Conservation (phyloP, 2,113 vertebrate species). For the Brachyhypopomus occidentalis region DNA sequence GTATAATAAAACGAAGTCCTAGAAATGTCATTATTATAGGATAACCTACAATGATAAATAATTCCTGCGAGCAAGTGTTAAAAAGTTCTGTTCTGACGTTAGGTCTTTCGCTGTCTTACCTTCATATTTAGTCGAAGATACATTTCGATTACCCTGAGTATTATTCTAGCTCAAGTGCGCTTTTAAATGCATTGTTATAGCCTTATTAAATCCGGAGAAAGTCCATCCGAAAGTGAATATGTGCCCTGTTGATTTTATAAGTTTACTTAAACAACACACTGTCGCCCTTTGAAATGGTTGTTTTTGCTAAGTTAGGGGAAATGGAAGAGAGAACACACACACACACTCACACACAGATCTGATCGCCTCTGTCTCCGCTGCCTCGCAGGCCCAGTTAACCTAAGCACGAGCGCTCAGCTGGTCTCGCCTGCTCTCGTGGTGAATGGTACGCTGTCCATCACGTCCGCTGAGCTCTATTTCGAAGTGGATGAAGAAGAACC, state of each 20-base stretch:
- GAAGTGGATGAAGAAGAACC: conserved; percentile 97
- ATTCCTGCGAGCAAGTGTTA: too few species aligned
- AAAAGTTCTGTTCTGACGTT: too few species aligned
- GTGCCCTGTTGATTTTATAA: conserved; percentile 42
- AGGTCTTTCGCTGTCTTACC: too few species aligned
- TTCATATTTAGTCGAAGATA: too few species aligned
- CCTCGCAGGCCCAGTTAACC: conserved; percentile 86
- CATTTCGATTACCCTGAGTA: too few species aligned
- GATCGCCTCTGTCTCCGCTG: neutral
- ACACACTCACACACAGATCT: neutral
- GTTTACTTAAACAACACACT: conserved; percentile 47
- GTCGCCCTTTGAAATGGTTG: conserved; percentile 34
- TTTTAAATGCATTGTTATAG: too few species aligned
- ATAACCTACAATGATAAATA: too few species aligned
- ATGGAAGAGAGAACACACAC: neutral
- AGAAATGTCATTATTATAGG: too few species aligned
- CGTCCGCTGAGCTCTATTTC: conserved; percentile 93
- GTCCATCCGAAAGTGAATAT: conserved; percentile 26
- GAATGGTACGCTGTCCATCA: conserved; percentile 94
- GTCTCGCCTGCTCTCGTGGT: conserved; percentile 87
- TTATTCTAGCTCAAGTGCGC: too few species aligned
- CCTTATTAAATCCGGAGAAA: too few species aligned
- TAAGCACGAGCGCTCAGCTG: conserved; percentile 90
- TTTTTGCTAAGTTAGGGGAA: neutral
- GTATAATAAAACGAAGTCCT: too few species aligned